Percentiles rank a stretch among this genome's conserved stretches.
Evolutionary conservation across 2,888 invertebrate genomes (phyloP).

Genomic region (Vesta saturnalis): DNA sequence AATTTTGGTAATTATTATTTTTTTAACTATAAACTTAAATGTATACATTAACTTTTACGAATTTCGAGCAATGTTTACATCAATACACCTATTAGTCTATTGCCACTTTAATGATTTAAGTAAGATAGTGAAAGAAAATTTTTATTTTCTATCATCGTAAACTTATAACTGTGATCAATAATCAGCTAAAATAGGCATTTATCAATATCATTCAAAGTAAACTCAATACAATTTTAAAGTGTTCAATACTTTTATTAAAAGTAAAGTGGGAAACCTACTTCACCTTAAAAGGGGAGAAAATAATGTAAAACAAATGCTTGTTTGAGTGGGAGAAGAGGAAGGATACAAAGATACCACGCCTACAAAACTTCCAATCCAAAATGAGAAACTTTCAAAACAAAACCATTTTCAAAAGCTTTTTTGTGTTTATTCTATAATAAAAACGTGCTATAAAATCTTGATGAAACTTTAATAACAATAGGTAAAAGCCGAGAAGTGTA

Average conservation of each 20-base stretch:
- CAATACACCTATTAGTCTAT: too few species aligned
- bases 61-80: too few species aligned
- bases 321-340: slow-evolving; percentile 45
- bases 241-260: neutral
- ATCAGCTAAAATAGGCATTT: too few species aligned
- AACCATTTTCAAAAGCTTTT: slow-evolving; percentile 23
- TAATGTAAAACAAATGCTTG: slow-evolving; percentile 33
- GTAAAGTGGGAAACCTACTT: neutral
- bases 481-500: slow-evolving; percentile 1
- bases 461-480: slow-evolving; percentile 24
- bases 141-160: too few species aligned
- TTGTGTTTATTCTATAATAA: slow-evolving; percentile 17
- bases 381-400: slow-evolving; percentile 40
- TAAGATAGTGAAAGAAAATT: too few species aligned
- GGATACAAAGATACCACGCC: slow-evolving; percentile 49
- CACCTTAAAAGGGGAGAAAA: slow-evolving; percentile 35
- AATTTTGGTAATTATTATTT: too few species aligned
- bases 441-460: slow-evolving; percentile 22
- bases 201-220: too few species aligned
- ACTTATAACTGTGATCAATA: too few species aligned
- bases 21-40: too few species aligned
- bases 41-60: too few species aligned
- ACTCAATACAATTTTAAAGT: too few species aligned
- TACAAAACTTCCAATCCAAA: slow-evolving; percentile 47
- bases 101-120: too few species aligned